Evolutionary conservation across 1,140 invertebrate species (phyloP).

Genomic region (Drusus annulatus): DNA sequence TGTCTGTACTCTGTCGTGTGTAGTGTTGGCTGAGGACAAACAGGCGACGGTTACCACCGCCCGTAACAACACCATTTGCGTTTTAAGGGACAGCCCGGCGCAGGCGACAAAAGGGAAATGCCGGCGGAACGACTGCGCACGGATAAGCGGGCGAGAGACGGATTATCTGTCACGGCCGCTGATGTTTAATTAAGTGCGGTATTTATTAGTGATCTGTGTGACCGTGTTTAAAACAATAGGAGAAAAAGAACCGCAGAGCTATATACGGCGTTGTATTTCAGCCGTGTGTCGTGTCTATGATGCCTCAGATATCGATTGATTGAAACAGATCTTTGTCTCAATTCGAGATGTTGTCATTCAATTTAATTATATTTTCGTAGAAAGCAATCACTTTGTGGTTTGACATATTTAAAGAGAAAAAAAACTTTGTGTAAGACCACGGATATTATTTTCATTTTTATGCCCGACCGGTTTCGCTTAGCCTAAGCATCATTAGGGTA

Average conservation of each 20-base stretch:
- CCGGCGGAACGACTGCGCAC: slow-evolving; percentile 2
- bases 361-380: no score
- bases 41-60: slow-evolving; percentile 37
- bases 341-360: no score
- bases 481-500: no score
- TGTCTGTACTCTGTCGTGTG: neutral
- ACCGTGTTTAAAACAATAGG: neutral
- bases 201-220: neutral
- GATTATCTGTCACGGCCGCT: slow-evolving; percentile 31
- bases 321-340: no score
- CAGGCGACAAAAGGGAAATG: slow-evolving; percentile 1
- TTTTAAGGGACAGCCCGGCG: slow-evolving; percentile 44
- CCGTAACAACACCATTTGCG: slow-evolving; percentile 55
- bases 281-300: no score
- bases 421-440: no score
- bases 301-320: no score
- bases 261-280: no score
- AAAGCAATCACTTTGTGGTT: no score
- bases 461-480: no score
- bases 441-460: no score
- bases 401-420: no score
- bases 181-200: slow-evolving; percentile 16
- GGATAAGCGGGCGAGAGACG: slow-evolving; percentile 9
- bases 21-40: slow-evolving; percentile 46
- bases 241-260: neutral